phyloP scores from a whole-genome alignment of 2,888 invertebrate genomes.

The Hypselothyrea guttata region DNA sequence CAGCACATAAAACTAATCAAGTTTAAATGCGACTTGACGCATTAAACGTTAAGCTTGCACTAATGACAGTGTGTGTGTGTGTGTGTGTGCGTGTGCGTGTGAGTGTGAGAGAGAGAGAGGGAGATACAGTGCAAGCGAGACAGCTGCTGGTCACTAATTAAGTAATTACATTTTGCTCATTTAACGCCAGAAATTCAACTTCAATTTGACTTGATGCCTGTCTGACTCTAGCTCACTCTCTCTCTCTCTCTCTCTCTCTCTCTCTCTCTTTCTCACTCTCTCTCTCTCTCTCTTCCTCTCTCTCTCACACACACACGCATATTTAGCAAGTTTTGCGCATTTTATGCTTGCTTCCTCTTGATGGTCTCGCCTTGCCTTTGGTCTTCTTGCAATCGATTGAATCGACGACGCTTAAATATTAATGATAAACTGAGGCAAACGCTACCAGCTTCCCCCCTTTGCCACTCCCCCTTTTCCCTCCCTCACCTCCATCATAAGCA shows the following conservation, averaged over 20 bases:
- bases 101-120: conserved; percentile 16
- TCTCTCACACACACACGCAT: conserved; percentile 7
- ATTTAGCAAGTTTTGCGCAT: conserved; percentile 48
- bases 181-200: conserved; percentile 70
- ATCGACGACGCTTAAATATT: conserved; percentile 74
- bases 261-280: conserved; percentile 47
- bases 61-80: too few relatives aligned
- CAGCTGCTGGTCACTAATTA: conserved; percentile 60
- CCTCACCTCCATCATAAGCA: conserved; percentile 27
- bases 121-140: conserved; percentile 14
- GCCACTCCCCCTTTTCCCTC: background rate
- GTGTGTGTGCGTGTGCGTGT: too few relatives aligned
- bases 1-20: conserved; percentile 70
- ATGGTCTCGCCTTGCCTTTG: background rate
- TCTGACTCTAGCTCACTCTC: conserved; percentile 26
- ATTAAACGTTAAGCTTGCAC: conserved; percentile 65
- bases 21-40: conserved; percentile 68
- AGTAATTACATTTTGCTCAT: conserved; percentile 78
- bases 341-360: conserved; percentile 39
- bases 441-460: conserved; percentile 22
- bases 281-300: conserved; percentile 9
- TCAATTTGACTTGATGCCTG: conserved; percentile 62
- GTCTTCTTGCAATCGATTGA: conserved; percentile 61
- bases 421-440: conserved; percentile 58
- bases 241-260: conserved; percentile 12